Evolutionary conservation across 2,797 vertebrate genomes (phyloP), one percentile per base, ranked within the genome.

Genomic region (Notamacropus eugenii): DNA sequence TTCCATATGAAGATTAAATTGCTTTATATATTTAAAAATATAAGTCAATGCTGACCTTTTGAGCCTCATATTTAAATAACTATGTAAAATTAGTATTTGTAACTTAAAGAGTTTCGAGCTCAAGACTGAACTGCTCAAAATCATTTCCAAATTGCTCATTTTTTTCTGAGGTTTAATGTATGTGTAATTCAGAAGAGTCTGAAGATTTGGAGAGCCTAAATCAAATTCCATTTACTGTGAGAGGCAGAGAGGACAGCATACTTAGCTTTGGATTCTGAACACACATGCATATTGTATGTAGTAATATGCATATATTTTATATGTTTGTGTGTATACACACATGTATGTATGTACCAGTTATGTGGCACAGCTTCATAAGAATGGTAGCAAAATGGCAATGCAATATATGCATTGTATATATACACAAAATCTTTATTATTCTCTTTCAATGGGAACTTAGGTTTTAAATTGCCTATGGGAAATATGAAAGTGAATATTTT

Each of bases 401-500:
- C 55, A 74, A 1, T 54, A 52, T 50, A 57, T 54, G 27, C 67
- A 40, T 91, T 93, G 91, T 92, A 82, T 0, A 1, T 92, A 13
- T 54, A 10, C 24, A 82, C 34, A 90, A 54, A 96, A 92, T 62
- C 54, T 54, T 94, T 52, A 31, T 92, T 19, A 3, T 87, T 67
- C 16, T 8, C 67, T 96, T 91, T 90, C 4, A 90, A 40, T 57
- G 31, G 6, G 1, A 50, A 56, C 4, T 74, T n/a, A 74, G 55
- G 11, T 90, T 94, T 97, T 91, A 54, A 94, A 90, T 92, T 59
- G 3, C 92, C 87, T 93, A 56, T 6, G 94, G 56, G 59, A 92
- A 92, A 91, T 54, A 50, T 2, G 91, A 4, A 50, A 93, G 28
- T 57, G 90, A 50, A 4, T 57, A 58, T 92, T 96, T 52, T 52